Base-by-base conservation (phyloP, 2,888 invertebrate genomes). In the Disparrhopalites patrizii region DNA sequence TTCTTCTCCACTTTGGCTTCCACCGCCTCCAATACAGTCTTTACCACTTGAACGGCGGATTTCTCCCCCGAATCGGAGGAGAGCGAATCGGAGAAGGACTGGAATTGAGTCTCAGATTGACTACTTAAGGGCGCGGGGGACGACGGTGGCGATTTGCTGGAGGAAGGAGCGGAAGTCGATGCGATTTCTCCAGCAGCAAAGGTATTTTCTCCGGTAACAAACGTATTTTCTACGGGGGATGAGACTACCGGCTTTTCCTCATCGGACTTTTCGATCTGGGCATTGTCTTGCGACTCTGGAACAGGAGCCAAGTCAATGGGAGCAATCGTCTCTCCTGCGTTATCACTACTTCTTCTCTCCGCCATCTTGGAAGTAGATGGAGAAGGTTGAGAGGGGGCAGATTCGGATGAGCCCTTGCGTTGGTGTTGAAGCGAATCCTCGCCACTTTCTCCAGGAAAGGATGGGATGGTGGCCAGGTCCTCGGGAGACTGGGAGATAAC, bases 401-500 rank as follows among this genome's bases (percentile, higher is more conserved):
- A 36, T 8, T 36, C 36, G 36, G 36, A 36, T 8, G 13, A 36
- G 36, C 8, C 36, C 23, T 47, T 47, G 20, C n/a, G n/a, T n/a
- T n/a, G n/a, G n/a, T n/a, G n/a, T n/a, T n/a, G 47, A 8, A 18
- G 18, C 8, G 47, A 47, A 23, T 54, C 28, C 28, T 18, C 15
- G 15, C 15, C 31, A 30, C 13, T 13, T 27, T 30, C 54, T 23
- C 28, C 10, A n/a, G 18, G 18, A 13, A 55, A 55, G 50, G 56
- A 64, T 18, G 63, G 57, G 36, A 71, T 65, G 8, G 40, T 65
- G 18, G 73, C 72, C 28, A 72, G 51, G n/a, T 67, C 66, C 60
- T 70, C 73, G 3, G 72, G 68, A 36, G 70, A 70, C 56, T 70
- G 70, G n/a, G 69, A 64, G 15, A 75, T 72, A 10, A 73, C 65